Base-by-base conservation (phyloP, 2,797 vertebrate species). In the Pipistrellus pipistrellus region DNA sequence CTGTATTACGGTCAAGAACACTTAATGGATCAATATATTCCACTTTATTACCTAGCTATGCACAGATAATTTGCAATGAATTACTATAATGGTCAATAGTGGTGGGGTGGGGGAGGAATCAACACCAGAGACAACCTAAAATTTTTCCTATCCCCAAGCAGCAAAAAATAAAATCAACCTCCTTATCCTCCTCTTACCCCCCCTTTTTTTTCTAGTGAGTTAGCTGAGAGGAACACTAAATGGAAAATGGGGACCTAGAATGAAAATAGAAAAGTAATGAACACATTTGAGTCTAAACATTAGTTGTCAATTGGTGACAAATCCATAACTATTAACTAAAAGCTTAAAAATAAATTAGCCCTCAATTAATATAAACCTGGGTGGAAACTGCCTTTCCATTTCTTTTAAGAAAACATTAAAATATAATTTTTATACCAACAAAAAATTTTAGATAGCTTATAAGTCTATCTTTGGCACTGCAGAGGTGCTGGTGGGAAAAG, bases 1-100 rank as follows among this genome's bases (percentile, higher is more conserved):
- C 91, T 91, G 6, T 46, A 89, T 81, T 81, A 87, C 48, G 32
- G 46, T 93, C 89, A 96, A 89, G 55, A 95, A 78, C 23, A 90
- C 23, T 92, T 91, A 94, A 51, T 59, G 44, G 25, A 82, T 55
- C 68, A 91, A 25, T 48, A 90, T 38, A 55, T 85, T 88, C 66
- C 0, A 82, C 32, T 89, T 87, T 87, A 95, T 91, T 73, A 93
- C 30, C 85, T 80, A 93, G 53, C 88, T 80, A 84, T 57, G 23
- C n/a, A 90, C 30, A 95, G 30, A 68, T 46, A 77, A 96, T 91
- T 44, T 85, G 48, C 88, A 89, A 69, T 92, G 69, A 92, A 91
- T 89, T 93, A 94, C 25, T 62, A 57, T 38, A 73, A 88, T 23
- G 17, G 38, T 81, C 75, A 91, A 89, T 7, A 94, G 53, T 20